Evolutionary conservation across 2,797 vertebrate genomes (phyloP).

Genomic region (Syngnathus rostellatus): DNA sequence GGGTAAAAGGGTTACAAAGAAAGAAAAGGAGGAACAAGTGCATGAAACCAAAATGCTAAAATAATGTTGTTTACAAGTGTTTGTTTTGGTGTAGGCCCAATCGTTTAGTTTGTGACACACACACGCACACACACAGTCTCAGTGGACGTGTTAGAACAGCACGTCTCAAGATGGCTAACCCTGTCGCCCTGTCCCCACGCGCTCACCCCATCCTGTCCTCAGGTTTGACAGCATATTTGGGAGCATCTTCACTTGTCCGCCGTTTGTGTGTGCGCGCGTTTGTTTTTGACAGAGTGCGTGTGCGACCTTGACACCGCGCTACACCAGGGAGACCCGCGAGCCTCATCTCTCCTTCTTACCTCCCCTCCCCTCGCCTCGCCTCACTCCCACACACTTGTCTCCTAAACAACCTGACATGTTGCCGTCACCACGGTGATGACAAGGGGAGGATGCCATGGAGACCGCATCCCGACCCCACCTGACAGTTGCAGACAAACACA

Average conservation of each 20-base stretch:
- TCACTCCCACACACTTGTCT: constrained; percentile 32
- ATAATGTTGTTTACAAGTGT: constrained; percentile 49
- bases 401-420: constrained; percentile 68
- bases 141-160: constrained; percentile 62
- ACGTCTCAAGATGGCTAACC: constrained; percentile 65
- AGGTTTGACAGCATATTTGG: constrained; percentile 66
- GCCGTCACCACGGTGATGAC: constrained; percentile 58
- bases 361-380: constrained; percentile 13
- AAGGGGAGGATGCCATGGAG: constrained; percentile 58
- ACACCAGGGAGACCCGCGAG: constrained; percentile 58
- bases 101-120: constrained; percentile 40
- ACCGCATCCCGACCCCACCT: constrained; percentile 66
- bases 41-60: constrained; percentile 28
- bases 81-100: constrained; percentile 43
- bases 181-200: constrained; percentile 60
- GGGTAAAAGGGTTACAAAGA: neutral
- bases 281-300: constrained; percentile 44
- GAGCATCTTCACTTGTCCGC: constrained; percentile 22
- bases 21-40: constrained; percentile 18
- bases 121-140: constrained; percentile 32
- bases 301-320: constrained; percentile 68
- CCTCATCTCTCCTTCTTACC: constrained; percentile 31
- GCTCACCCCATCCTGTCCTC: constrained; percentile 57
- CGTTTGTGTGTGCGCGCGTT: constrained; percentile 26
- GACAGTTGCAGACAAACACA: constrained; percentile 51